A percentile compares a stretch with the other conserved stretches of the same genome.
phyloP scores from a whole-genome alignment of 37 sponge, comb jelly and placozoan species.

The Geodia barretti region DNA sequence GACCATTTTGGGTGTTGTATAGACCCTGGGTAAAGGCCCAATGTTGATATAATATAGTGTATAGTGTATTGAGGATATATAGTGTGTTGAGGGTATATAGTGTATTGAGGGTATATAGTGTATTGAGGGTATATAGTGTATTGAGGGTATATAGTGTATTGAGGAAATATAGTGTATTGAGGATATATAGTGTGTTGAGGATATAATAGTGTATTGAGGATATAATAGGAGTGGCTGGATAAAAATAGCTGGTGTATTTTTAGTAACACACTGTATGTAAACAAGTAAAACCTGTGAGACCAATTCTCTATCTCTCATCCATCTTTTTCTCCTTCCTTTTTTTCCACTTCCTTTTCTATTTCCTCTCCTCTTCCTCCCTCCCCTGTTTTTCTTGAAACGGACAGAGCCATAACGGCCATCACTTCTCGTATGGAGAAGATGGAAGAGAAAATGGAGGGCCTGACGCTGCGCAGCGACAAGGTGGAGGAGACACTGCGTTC shows the following conservation, averaged over 20 bases:
- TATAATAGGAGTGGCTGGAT: not conserved
- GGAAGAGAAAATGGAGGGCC: conserved; percentile 33
- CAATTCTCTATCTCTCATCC: not conserved
- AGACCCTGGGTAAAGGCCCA: too few species aligned
- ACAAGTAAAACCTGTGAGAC: not conserved
- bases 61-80: too few species aligned
- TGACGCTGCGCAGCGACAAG: not conserved
- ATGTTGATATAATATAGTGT: too few species aligned
- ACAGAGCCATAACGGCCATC: conserved; percentile 65
- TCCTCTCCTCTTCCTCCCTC: not conserved
- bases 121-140: too few species aligned
- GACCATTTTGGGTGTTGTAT: too few species aligned
- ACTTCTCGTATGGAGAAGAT: conserved; percentile 67
- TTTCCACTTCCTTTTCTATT: too few species aligned
- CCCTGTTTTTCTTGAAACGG: too few species aligned
- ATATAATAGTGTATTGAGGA: not conserved
- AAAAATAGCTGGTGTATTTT: not conserved
- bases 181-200: too few species aligned
- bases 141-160: too few species aligned
- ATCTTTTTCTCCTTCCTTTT: not conserved
- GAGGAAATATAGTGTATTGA: too few species aligned
- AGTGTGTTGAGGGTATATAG: too few species aligned
- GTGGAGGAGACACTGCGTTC: not conserved
- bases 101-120: too few species aligned
- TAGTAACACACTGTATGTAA: not conserved